Percentiles rank a stretch among this genome's conserved stretches.
These are phyloP conservation scores for Notolabrus celidotus DNA, from an alignment of 2,797 vertebrate genomes.

Conservation along the genomic window DNA sequence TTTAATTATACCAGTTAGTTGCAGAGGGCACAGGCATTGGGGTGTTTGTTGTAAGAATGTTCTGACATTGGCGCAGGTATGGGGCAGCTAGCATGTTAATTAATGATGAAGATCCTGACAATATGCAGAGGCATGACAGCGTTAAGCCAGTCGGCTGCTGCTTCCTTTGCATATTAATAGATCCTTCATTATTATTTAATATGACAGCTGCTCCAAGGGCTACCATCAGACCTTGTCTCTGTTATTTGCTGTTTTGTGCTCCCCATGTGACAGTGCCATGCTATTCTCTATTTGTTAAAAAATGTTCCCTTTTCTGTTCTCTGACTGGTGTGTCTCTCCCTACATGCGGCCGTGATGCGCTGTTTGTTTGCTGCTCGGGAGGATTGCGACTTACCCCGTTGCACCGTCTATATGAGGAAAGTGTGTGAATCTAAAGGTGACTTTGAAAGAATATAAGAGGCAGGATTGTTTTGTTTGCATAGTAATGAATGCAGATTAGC, in stretches of 20 bases:
- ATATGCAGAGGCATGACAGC: constrained; percentile 92
- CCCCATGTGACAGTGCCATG: constrained; percentile 85
- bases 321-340: constrained; percentile 63
- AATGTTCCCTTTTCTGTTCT: constrained; percentile 61
- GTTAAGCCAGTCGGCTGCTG: constrained; percentile 91
- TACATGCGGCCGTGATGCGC: constrained; percentile 58
- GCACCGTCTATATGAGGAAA: constrained; percentile 65
- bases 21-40: constrained; percentile 85
- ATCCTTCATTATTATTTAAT: constrained; percentile 94
- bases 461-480: constrained; percentile 85
- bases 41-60: constrained; percentile 89
- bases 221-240: constrained; percentile 89
- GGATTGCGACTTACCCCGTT: constrained; percentile 59
- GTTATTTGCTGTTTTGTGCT: constrained; percentile 90
- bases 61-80: constrained; percentile 92
- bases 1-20: constrained; percentile 87
- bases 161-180: constrained; percentile 93
- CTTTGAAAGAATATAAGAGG: constrained; percentile 85
- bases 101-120: constrained; percentile 93
- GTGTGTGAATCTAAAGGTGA: constrained; percentile 86
- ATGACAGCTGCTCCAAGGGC: constrained; percentile 92
- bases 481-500: constrained; percentile 87
- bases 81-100: constrained; percentile 91
- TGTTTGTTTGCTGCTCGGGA: constrained; percentile 76
- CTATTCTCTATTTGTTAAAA: constrained; percentile 85